Evolutionary conservation across 2,113 vertebrate genomes (phyloP).

Genomic region (Pseudolaguvia tuberculata): DNA sequence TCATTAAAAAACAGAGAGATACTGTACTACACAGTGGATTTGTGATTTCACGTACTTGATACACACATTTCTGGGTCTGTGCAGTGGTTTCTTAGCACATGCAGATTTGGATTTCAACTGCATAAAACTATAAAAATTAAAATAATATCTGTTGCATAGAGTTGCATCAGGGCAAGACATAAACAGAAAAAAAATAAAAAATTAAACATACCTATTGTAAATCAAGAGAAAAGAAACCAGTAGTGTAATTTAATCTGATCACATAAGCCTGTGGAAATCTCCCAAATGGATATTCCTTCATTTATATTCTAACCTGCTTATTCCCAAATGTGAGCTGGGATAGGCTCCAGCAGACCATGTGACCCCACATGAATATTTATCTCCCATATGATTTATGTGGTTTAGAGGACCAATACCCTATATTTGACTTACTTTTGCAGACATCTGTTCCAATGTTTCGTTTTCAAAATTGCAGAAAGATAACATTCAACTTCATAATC

Average conservation of each 20-base stretch:
- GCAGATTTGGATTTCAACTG: neutral
- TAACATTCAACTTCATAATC: neutral
- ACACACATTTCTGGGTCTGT: neutral
- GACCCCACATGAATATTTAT: too few species aligned
- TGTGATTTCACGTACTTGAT: neutral
- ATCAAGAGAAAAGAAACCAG: too few species aligned
- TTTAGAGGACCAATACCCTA: neutral
- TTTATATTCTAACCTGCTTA: too few species aligned
- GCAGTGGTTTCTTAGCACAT: neutral
- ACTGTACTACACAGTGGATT: too few species aligned
- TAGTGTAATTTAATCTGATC: too few species aligned
- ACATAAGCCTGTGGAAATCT: neutral
- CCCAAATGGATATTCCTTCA: conserved; percentile 1
- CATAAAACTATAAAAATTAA: neutral
- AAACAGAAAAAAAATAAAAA: too few species aligned
- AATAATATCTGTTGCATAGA: too few species aligned
- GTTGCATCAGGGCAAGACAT: too few species aligned
- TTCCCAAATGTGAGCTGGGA: too few species aligned
- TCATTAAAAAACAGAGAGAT: too few species aligned
- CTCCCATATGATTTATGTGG: neutral
- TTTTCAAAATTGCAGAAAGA: neutral
- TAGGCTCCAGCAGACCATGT: too few species aligned
- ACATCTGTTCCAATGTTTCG: neutral
- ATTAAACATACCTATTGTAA: too few species aligned
- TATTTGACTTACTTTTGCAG: neutral